Conservation (phyloP, 2,888 invertebrate genomes). For the Urechis unicinctus region DNA sequence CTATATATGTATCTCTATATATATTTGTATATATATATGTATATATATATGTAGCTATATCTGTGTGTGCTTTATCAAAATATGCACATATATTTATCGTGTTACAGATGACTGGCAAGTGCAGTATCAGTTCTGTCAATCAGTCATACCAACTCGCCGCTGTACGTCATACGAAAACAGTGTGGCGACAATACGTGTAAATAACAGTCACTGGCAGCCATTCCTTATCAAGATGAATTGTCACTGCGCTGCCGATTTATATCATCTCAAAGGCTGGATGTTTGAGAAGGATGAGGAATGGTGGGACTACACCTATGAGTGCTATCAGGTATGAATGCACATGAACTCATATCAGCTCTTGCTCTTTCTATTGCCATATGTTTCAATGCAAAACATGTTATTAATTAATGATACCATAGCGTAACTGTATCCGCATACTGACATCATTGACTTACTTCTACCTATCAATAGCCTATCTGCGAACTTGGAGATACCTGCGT, state of each 20-base stretch:
- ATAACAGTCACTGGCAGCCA: not conserved
- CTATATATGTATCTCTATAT: too few relatives aligned
- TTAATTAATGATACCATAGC: not conserved
- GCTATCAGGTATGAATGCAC: not conserved
- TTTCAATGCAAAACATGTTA: not conserved
- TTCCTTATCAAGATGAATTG: not conserved
- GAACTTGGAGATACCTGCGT: not conserved
- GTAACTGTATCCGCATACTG: not conserved
- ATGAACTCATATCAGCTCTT: not conserved
- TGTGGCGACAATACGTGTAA: not conserved
- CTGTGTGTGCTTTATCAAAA: not conserved
- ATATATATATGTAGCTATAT: too few relatives aligned
- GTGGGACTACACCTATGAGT: not conserved
- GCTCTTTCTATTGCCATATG: not conserved
- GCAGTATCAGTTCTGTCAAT: not conserved
- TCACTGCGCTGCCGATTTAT: not conserved
- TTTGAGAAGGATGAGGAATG: not conserved
- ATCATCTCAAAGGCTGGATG: not conserved
- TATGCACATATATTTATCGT: not conserved
- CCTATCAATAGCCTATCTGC: not conserved
- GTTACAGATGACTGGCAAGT: not conserved
- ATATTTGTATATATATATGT: too few relatives aligned
- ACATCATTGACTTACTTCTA: not conserved
- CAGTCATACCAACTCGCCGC: not conserved
- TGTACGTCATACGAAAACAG: not conserved